Evolutionary conservation across 2,113 vertebrate genomes (phyloP), one percentile per base, ranked within the genome.

Genomic region (Mastomys natalensis): DNA sequence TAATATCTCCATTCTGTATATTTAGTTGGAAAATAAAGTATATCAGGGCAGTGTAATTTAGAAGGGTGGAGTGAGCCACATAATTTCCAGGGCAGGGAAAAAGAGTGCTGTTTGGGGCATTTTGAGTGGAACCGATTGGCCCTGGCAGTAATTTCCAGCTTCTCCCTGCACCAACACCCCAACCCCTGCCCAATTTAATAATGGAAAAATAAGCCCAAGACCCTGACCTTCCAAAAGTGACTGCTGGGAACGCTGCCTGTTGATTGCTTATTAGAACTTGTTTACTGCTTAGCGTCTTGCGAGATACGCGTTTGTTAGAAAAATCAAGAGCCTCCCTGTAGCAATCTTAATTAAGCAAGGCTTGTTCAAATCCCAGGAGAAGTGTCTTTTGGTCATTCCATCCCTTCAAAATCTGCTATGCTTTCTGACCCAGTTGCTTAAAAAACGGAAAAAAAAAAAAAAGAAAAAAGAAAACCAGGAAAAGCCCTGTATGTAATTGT

Each of bases 201-300:
- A 88, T 97, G 96, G 97, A 96, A 98, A 98, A 98, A 85, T 96
- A 97, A 95, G n/a, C 48, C 9, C 43, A 53, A 55, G 87, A 87
- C n/a, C 72, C 45, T 93, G 91, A 94, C 78, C 53, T n/a, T n/a
- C 87, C 87, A 96, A 43, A 90, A 93, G 53, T 64, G 60, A 51
- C 81, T 82, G 37, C 43, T 37, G 93, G 82, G 73, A 96, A 89
- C 60, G 21, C 77, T 70, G 84, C 73, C 77, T 74, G 29, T 74
- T 81, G 21, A 40, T 88, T 80, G 77, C 76, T 88, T 91, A 29
- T 68, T 89, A 76, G 34, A 87, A 93, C 93, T 94, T 94, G 68
- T 89, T 97, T 87, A 66, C 53, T 74, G 17, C 22, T n/a, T n/a
- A 74, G 58, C n/a, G 58, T 96, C 70, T 96, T 78, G 2, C 5